Conservation (phyloP, 2,888 invertebrate species). For the Rhopalosiphum nymphaeae region DNA sequence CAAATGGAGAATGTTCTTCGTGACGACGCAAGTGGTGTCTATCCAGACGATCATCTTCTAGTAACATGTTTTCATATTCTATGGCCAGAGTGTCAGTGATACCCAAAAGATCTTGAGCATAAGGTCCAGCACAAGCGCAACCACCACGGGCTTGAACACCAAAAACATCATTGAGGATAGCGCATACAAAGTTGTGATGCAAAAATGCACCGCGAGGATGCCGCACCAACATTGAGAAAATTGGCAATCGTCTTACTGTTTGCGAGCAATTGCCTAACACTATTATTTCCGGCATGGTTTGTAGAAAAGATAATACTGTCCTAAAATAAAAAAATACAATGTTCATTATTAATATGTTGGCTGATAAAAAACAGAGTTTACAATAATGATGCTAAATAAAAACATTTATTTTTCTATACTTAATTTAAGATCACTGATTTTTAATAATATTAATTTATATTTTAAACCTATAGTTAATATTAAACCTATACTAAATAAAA, state of each 20-base stretch:
- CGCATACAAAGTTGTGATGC: conserved; percentile 89
- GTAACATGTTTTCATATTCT: conserved; percentile 80
- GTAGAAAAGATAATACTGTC: conserved; percentile 83
- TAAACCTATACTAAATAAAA: background rate
- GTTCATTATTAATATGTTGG: background rate
- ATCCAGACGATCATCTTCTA: conserved; percentile 76
- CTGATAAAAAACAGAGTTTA: background rate
- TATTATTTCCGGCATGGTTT: conserved; percentile 84
- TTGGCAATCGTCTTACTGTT: conserved; percentile 79
- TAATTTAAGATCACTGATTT: background rate
- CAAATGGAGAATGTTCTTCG: conserved; percentile 74
- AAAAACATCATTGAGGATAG: conserved; percentile 90
- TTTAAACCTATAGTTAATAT: background rate
- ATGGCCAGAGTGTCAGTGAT: conserved; percentile 83
- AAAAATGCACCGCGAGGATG: conserved; percentile 86
- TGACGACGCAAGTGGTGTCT: conserved; percentile 72
- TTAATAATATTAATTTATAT: background rate
- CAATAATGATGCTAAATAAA: background rate
- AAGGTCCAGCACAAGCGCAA: conserved; percentile 85
- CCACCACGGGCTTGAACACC: conserved; percentile 89
- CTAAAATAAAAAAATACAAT: conserved; percentile 72
- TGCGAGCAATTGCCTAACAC: conserved; percentile 81
- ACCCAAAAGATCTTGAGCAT: conserved; percentile 87
- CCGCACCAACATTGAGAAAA: conserved; percentile 88
- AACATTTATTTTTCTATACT: background rate